Evolutionary conservation across 2,113 vertebrate species (phyloP), one percentile per base, ranked within the genome.

Genomic region (Sakesphorus luctuosus): DNA sequence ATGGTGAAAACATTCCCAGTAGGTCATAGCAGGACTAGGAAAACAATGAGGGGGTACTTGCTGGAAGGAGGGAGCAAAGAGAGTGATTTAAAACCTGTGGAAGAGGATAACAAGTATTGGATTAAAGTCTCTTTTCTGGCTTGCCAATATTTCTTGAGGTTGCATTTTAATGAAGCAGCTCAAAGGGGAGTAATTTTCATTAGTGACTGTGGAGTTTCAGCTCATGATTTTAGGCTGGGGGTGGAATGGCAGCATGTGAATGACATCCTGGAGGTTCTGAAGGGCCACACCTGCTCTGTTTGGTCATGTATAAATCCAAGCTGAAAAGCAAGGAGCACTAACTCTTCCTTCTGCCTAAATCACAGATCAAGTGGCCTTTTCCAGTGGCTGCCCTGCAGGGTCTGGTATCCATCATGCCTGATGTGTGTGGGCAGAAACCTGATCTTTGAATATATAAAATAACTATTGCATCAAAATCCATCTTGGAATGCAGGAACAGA

Each of bases 71-170:
- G 91, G 66, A 95, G 84, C 76, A 92, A 92, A 90, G 66, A 55
- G 82, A 66, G 73, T 95, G 94, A 97, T 94, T 97, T 96, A 97
- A 93, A 94, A 89, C 28, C 88, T 95, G 94, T 90, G 96, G 81
- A 97, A 96, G 86, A 94, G 91, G 88, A 72, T 95, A 96, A 96
- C 56, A 95, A 92, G 93, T 93, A 97, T 94, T 88, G 90, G 94
- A 97, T 97, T 97, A 96, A 95, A 95, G 80, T 69, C 6, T 0
- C 88, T 90, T 97, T 96, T 92, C 93, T 74, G 89, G 33, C 82
- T 90, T 93, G 88, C 71, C 84, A 46, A 44, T 93, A 84, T 90
- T 96, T 95, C 86, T 95, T 87, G 81, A 94, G 88, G 77, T 36
- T 91, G 76, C 14, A 2, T 90, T 97, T 87, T 90, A 91, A 77